Conservation (phyloP, 2,113 vertebrate genomes). For the Gulo gulo region DNA sequence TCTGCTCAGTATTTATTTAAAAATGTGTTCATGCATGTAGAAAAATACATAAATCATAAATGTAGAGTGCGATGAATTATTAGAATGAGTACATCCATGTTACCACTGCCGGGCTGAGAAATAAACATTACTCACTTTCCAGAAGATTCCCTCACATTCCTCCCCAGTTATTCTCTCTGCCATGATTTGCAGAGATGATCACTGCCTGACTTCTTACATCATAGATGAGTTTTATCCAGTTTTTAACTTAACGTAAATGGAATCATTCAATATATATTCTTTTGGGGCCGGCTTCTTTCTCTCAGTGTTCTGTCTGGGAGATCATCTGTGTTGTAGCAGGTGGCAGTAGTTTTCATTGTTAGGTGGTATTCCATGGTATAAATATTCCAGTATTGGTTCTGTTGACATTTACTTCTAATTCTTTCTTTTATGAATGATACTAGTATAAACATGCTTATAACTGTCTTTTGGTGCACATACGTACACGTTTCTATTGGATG, state of each 20-base stretch:
- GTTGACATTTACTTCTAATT: background rate
- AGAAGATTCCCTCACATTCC: background rate
- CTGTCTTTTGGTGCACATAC: background rate
- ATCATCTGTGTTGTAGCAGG: background rate
- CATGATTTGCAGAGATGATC: background rate
- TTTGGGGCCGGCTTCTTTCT: background rate
- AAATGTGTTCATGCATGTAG: background rate
- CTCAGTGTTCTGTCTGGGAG: background rate
- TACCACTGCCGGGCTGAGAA: background rate
- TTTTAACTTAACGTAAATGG: background rate
- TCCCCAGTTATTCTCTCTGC: background rate
- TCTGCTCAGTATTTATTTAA: background rate
- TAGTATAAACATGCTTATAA: background rate
- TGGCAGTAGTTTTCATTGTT: background rate
- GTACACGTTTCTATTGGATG: background rate
- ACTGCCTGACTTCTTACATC: background rate
- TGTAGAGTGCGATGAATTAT: background rate
- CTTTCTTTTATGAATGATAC: background rate
- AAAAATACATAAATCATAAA: background rate
- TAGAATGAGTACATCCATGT: background rate
- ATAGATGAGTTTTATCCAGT: background rate
- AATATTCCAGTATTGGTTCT: background rate
- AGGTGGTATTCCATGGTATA: background rate
- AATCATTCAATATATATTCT: background rate
- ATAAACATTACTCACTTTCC: background rate